Evolutionary conservation across 2,888 invertebrate species (phyloP), one percentile per base, ranked within the genome.

Genomic region (Teleogryllus oceanicus): DNA sequence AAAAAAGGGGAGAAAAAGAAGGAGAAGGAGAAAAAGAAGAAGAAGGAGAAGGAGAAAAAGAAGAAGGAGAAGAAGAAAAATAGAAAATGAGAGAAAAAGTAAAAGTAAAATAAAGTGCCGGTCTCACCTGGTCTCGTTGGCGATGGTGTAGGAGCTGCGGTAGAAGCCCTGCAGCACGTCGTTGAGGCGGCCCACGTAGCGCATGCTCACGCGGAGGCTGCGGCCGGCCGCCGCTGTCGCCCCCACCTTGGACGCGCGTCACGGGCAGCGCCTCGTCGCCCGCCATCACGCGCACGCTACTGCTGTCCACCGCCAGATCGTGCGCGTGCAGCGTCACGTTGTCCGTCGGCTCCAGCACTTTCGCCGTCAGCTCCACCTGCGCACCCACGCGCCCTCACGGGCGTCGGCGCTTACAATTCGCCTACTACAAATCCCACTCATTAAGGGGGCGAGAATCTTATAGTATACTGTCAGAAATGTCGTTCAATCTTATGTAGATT

Each of bases 301-400:
- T 88, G 78, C 89, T 89, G 74, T 90, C 88, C 82, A 95, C 92
- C 77, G 88, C 88, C 83, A 96, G 88, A 83, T 94, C 92, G 74
- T 91, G 90, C 11, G 92, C 91, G 85, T 96, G 96, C 82, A 96
- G 89, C 1, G 93, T 94, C 20, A 96, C 89, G 85, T 92, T 92
- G 78, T 89, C 88, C 12, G 92, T 92, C 78, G 90, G 89, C 82
- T 90, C 89, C 20, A 90, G 88, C 1, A 92, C 91, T 81, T 90
- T 89, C 78, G 95, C 81, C n/a, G n/a, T 18, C 62, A 62, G 62
- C 16, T 62, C 62, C 62, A 62, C 62, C 62, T 62, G 62, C 4
- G 37, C 37, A 37, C 8, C 37, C 37, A 8, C 37, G 8, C 37
- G 8, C 37, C 37, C 37, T 37, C 37, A 8, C 37, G 0, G 8